phyloP scores from a whole-genome alignment of 2,113 vertebrate genomes.

The Sylvicapra grimmia region DNA sequence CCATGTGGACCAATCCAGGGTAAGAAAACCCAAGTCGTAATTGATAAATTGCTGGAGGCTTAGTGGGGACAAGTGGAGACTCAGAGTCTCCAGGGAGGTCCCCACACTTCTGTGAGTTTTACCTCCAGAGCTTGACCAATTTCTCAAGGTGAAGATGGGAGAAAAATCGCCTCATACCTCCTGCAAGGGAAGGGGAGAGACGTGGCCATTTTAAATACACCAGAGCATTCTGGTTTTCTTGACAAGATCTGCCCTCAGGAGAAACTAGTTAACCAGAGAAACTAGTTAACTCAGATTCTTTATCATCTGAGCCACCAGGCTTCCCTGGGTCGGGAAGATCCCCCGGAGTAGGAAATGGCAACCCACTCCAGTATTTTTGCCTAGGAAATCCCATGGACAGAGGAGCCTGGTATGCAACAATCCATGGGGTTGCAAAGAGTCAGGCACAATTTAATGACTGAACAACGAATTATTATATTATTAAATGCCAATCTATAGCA shows the following conservation, averaged over 20 bases:
- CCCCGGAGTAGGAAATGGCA: neutral
- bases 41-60: neutral
- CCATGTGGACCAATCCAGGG: too few relatives aligned
- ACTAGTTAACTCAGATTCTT: neutral
- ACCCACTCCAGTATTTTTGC: neutral
- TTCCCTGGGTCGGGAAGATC: neutral
- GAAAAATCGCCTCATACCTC: neutral
- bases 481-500: neutral
- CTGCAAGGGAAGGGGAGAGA: neutral
- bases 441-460: neutral
- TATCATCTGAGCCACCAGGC: neutral
- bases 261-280: neutral
- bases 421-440: neutral
- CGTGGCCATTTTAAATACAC: neutral
- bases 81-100: neutral
- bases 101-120: neutral
- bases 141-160: neutral
- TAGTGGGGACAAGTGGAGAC: neutral
- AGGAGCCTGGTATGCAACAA: neutral
- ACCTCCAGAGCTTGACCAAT: neutral
- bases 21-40: neutral
- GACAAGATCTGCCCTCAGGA: neutral
- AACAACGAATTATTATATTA: neutral
- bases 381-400: neutral
- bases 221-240: neutral